These are phyloP conservation scores for Siniperca obscura DNA, from an alignment of 2,797 vertebrate genomes.

Conservation along the genomic window DNA sequence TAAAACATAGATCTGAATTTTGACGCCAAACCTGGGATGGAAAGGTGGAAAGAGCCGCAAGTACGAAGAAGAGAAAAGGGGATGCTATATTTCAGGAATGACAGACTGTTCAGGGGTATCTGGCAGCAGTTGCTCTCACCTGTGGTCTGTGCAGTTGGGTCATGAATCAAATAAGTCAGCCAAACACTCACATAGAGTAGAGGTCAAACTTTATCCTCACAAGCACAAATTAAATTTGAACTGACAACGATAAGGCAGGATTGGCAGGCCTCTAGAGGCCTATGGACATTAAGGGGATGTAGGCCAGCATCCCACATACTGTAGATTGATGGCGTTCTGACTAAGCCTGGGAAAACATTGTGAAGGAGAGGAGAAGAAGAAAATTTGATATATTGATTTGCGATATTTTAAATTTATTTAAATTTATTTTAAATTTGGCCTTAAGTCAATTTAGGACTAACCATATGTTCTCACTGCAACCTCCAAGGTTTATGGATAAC, in stretches of 20 bases:
- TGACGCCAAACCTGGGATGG: slow-evolving; percentile 36
- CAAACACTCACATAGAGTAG: slow-evolving; percentile 50
- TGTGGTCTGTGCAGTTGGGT: slow-evolving; percentile 45
- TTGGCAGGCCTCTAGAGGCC: slow-evolving; percentile 44
- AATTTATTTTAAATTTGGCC: too few relatives aligned
- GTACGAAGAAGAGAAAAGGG: slow-evolving; percentile 26
- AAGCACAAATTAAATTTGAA: slow-evolving; percentile 66
- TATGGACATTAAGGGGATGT: slow-evolving; percentile 37
- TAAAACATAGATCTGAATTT: slow-evolving; percentile 51
- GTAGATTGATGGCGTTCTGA: slow-evolving; percentile 44
- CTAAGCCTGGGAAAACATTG: slow-evolving; percentile 13
- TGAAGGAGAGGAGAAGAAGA: neutral
- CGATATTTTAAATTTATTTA: slow-evolving; percentile 1
- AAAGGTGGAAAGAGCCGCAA: slow-evolving; percentile 46
- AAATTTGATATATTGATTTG: neutral
- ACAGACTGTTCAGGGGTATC: slow-evolving; percentile 58
- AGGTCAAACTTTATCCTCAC: slow-evolving; percentile 70
- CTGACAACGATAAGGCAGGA: slow-evolving; percentile 51
- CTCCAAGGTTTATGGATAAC: too few relatives aligned
- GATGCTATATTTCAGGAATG: slow-evolving; percentile 49
- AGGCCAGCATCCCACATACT: slow-evolving; percentile 22
- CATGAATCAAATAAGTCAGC: slow-evolving; percentile 66
- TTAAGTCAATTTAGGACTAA: too few relatives aligned
- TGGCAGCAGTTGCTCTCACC: slow-evolving; percentile 59
- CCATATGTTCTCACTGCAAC: too few relatives aligned